Percentiles rank a stretch among this genome's conserved stretches.
Conservation (phyloP, 1,140 invertebrate species). For the Euura lappo region DNA sequence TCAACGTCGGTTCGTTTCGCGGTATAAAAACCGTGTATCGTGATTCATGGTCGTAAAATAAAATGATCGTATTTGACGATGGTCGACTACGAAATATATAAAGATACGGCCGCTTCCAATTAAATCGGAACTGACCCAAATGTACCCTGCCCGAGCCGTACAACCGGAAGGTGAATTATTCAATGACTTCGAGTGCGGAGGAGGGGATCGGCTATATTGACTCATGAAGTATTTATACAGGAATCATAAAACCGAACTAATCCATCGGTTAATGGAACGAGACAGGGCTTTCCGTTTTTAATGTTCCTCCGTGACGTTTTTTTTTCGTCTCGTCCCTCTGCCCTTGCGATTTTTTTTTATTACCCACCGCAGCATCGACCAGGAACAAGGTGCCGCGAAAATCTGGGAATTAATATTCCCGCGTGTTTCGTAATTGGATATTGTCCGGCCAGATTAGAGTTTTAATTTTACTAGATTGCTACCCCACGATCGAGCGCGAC, state of each 20-base stretch:
- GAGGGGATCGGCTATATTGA: slow-evolving; percentile 6
- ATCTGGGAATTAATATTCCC: slow-evolving; percentile 52
- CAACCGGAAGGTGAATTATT: slow-evolving; percentile 23
- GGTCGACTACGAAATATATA: not conserved
- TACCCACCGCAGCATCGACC: not conserved
- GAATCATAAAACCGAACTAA: not conserved
- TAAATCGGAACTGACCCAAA: slow-evolving; percentile 31
- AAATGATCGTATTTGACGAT: slow-evolving; percentile 25
- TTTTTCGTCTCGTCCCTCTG: not conserved
- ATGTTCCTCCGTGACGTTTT: not conserved
- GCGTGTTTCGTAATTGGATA: slow-evolving; percentile 53
- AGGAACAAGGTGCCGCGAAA: slow-evolving; percentile 13
- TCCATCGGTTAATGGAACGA: not conserved
- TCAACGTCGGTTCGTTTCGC: not conserved
- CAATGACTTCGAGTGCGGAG: slow-evolving; percentile 16
- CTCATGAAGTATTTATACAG: slow-evolving; percentile 5
- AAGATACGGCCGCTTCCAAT: slow-evolving; percentile 21
- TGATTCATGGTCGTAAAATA: slow-evolving; percentile 29
- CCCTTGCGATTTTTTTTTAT: no score
- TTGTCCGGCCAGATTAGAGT: slow-evolving; percentile 57
- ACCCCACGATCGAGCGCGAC: slow-evolving; percentile 15
- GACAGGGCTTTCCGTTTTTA: not conserved
- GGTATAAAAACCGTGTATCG: slow-evolving; percentile 11
- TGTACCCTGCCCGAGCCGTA: slow-evolving; percentile 12
- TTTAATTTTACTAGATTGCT: slow-evolving; percentile 55